phyloP scores from a whole-genome alignment of 1,140 invertebrate species.

The Pristionchus pacificus region DNA sequence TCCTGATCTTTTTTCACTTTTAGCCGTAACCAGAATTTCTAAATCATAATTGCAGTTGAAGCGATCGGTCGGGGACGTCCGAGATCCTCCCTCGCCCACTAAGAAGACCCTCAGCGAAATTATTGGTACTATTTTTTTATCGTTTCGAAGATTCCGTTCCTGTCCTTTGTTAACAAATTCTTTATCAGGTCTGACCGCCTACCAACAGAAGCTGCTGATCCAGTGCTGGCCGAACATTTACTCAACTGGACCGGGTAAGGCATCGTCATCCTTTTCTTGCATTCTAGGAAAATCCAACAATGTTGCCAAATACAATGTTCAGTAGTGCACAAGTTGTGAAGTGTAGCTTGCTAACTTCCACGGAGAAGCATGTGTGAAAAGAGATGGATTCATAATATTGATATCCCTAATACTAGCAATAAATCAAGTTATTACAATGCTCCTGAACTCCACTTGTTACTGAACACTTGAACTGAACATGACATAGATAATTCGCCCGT shows the following conservation, averaged over 20 bases:
- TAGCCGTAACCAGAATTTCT: neutral
- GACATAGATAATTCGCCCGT: too few relatives aligned
- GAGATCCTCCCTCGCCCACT: neutral
- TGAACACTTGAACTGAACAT: too few relatives aligned
- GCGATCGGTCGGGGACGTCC: conserved; percentile 18
- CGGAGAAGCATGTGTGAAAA: too few relatives aligned
- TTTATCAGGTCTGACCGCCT: conserved; percentile 35
- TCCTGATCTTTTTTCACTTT: neutral
- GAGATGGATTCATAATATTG: too few relatives aligned
- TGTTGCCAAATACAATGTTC: too few relatives aligned
- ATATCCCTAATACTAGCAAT: too few relatives aligned
- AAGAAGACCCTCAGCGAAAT: conserved; percentile 20
- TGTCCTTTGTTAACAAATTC: conserved; percentile 36
- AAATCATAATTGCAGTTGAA: conserved; percentile 6
- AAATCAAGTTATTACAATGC: too few relatives aligned
- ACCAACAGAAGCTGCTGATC: conserved; percentile 44
- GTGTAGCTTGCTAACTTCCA: too few relatives aligned
- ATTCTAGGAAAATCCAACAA: too few relatives aligned
- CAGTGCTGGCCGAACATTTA: conserved; percentile 52
- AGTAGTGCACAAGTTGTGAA: too few relatives aligned
- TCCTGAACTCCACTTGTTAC: too few relatives aligned
- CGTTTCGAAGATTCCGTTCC: neutral
- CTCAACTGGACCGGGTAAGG: conserved; percentile 36
- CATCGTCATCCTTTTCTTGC: too few relatives aligned
- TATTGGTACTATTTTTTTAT: neutral